phyloP scores from a whole-genome alignment of 2,888 invertebrate genomes.

The Geophilus truncorum region DNA sequence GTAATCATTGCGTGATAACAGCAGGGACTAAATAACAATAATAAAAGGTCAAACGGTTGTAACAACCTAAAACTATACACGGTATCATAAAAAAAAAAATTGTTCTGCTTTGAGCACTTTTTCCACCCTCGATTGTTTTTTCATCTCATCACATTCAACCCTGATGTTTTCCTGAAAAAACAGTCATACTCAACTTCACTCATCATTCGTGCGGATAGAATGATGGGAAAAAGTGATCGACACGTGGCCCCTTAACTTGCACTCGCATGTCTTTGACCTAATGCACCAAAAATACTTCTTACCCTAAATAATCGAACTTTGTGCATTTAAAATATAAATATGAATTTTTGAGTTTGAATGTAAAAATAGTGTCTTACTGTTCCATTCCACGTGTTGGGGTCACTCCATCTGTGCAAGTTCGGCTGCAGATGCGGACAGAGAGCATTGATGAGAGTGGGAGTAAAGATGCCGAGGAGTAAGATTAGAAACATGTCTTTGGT shows the following conservation, averaged over 20 bases:
- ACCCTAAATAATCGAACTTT: too few species aligned
- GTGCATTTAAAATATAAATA: not conserved
- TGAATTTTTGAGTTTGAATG: not conserved
- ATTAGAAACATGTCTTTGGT: not conserved
- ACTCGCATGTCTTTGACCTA: not conserved
- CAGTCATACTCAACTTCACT: not conserved
- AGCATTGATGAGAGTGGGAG: not conserved
- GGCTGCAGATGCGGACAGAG: not conserved
- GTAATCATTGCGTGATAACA: not conserved
- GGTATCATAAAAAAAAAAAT: not conserved
- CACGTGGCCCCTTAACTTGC: not conserved
- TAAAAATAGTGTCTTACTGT: not conserved
- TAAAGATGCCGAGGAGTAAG: not conserved
- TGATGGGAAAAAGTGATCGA: not conserved
- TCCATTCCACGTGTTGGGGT: constrained; percentile 5
- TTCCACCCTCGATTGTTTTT: not conserved
- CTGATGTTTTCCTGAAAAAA: not conserved
- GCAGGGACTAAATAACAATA: not conserved
- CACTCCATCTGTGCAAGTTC: not conserved
- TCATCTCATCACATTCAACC: not conserved
- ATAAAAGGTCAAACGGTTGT: not conserved
- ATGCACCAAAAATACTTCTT: not conserved
- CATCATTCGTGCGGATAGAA: not conserved
- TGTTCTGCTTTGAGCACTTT: not conserved
- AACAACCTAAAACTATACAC: not conserved